phyloP scores from a whole-genome alignment of 1,140 invertebrate species.

The Sinella curviseta region DNA sequence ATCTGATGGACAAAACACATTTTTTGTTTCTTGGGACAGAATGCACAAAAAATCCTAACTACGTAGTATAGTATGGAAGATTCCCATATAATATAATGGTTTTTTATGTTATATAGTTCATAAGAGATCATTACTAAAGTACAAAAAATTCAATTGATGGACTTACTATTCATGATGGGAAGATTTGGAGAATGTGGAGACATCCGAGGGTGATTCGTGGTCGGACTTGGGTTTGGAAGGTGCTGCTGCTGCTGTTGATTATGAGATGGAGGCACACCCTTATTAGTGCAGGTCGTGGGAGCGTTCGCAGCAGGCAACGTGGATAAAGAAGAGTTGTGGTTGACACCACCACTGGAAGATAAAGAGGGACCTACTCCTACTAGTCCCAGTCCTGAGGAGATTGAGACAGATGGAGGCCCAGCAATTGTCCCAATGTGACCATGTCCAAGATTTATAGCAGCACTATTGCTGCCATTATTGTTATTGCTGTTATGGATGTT shows the following conservation, averaged over 20 bases:
- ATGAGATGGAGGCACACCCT: conserved; percentile 8
- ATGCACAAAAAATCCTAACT: too few relatives aligned
- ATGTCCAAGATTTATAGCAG: conserved; percentile 16
- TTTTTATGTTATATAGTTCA: background rate
- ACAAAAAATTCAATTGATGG: background rate
- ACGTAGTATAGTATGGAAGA: background rate
- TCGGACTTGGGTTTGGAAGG: background rate
- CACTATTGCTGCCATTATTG: background rate
- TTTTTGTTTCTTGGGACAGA: too few relatives aligned
- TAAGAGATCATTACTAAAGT: background rate
- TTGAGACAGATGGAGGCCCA: conserved; percentile 28
- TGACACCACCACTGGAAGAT: conserved; percentile 10
- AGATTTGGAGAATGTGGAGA: conserved; percentile 4
- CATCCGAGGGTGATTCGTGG: background rate
- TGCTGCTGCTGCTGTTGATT: conserved; percentile 20
- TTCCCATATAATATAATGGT: background rate
- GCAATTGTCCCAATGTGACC: conserved; percentile 27
- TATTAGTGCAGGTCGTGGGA: conserved; percentile 23
- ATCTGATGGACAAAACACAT: too few relatives aligned
- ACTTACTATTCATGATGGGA: background rate
- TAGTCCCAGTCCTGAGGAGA: background rate
- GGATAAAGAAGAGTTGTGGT: conserved; percentile 15
- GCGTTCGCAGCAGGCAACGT: conserved; percentile 16
- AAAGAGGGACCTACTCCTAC: background rate
- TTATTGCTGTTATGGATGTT: background rate